phyloP scores from a whole-genome alignment of 1,140 invertebrate species.

The Berghia stephanieae region DNA sequence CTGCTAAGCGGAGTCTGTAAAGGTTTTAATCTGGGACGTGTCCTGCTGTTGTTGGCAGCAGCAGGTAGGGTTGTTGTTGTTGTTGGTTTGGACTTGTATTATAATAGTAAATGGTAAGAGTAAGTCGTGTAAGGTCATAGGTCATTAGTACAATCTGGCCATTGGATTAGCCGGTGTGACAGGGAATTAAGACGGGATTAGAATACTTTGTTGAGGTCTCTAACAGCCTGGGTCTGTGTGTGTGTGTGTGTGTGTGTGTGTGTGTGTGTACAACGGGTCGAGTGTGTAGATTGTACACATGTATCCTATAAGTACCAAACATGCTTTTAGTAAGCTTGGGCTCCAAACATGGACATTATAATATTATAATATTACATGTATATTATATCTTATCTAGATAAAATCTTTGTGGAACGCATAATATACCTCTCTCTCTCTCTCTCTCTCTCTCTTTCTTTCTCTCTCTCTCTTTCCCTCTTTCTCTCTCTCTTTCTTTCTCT shows the following conservation, averaged over 20 bases:
- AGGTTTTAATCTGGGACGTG: too few species aligned
- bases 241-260: conserved; percentile 8
- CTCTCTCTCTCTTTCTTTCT: background rate
- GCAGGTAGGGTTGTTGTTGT: too few species aligned
- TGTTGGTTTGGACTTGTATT: too few species aligned
- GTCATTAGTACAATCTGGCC: too few species aligned
- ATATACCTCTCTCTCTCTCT: background rate
- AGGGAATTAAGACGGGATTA: too few species aligned
- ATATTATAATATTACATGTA: background rate
- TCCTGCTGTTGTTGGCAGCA: too few species aligned
- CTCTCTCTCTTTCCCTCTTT: background rate
- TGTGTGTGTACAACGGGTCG: background rate
- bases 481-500: conserved; percentile 11
- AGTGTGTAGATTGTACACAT: background rate
- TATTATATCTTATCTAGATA: background rate
- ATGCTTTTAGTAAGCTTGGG: background rate
- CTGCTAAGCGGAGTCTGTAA: too few species aligned
- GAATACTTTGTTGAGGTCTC: too few species aligned
- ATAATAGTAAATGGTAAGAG: too few species aligned
- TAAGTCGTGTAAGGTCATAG: too few species aligned
- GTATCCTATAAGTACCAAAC: background rate
- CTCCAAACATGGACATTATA: background rate
- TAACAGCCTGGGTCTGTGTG: too few species aligned
- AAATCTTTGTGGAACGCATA: background rate
- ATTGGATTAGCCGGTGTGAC: too few species aligned